Conservation (phyloP, 2,888 invertebrate species). For the Tribolium freemani region DNA sequence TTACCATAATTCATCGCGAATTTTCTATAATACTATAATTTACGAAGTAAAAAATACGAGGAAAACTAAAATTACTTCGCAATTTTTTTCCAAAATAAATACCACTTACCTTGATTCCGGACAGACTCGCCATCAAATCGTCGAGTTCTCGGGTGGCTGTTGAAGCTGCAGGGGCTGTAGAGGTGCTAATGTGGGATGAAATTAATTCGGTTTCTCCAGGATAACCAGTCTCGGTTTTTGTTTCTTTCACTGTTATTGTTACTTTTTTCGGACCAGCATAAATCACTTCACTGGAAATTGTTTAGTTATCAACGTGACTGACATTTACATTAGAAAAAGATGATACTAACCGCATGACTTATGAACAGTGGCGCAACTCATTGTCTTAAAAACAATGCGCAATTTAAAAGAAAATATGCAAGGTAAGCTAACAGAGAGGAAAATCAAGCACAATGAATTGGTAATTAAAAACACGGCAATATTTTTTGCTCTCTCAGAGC, state of each 20-base stretch:
- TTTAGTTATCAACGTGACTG: not conserved
- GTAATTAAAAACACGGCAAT: too few relatives aligned
- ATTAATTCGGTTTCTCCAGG: slow-evolving; percentile 70
- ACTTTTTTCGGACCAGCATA: slow-evolving; percentile 70
- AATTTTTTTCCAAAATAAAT: too few relatives aligned
- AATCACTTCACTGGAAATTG: slow-evolving; percentile 64
- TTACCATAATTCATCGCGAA: too few relatives aligned
- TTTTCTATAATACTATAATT: too few relatives aligned
- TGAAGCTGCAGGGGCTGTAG: slow-evolving; percentile 74
- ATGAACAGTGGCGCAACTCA: not conserved
- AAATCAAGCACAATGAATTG: too few relatives aligned
- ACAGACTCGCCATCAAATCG: slow-evolving; percentile 95
- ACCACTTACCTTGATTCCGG: slow-evolving; percentile 90
- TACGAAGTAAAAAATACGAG: too few relatives aligned
- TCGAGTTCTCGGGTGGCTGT: slow-evolving; percentile 95
- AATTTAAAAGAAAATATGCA: not conserved
- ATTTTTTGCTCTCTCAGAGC: too few relatives aligned
- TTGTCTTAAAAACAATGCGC: not conserved
- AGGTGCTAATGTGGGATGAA: slow-evolving; percentile 73
- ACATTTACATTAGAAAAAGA: not conserved
- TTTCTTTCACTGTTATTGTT: slow-evolving; percentile 74
- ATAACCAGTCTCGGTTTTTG: slow-evolving; percentile 72
- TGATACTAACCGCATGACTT: not conserved
- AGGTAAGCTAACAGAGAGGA: not conserved
- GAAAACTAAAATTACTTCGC: too few relatives aligned